Evolutionary conservation across 2,888 invertebrate genomes (phyloP), one percentile per base, ranked within the genome.

Genomic region (Heliconius ismenius): DNA sequence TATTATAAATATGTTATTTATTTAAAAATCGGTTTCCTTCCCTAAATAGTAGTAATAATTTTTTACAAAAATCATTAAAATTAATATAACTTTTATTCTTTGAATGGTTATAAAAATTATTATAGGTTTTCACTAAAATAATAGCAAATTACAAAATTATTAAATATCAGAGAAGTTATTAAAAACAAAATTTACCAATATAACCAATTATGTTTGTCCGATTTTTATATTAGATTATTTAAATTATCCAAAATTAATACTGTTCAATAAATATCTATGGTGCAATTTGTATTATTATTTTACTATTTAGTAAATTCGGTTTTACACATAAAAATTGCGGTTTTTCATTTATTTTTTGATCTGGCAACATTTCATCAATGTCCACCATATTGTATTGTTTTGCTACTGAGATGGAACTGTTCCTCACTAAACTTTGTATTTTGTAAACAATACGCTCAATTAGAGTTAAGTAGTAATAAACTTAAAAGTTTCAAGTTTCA

Each of bases 351-450:
- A 18, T 62, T 73, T 73, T 26, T n/a, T 7, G 7, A 43, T 73
- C 63, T 73, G 73, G 63, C 43, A 73, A 72, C 76, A 60, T 60
- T 65, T 64, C 69, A 36, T 63, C 6, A 43, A 62, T 69, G 18
- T 75, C 79, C 79, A 81, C 83, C 82, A 83, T 84, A 76, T 81
- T 83, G 81, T 80, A 76, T 83, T 83, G 82, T 85, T 83, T 83
- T 78, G 80, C 73, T 81, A 80, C 65, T 78, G 81, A 83, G 85
- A 84, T 88, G 79, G 86, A 88, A 88, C 88, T 82, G 81, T 88
- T 84, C 84, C 88, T 84, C 79, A 86, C 67, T 82, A 80, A 72
- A 72, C 24, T 80, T 83, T 78, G 81, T 67, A 67, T 67, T 81
- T 82, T 81, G 82, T 82, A 83, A 82, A 82, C 84, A 82, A 68